These are phyloP conservation scores for Sarcophaga rosellei DNA, from an alignment of 2,888 invertebrate species.

Conservation along the genomic window DNA sequence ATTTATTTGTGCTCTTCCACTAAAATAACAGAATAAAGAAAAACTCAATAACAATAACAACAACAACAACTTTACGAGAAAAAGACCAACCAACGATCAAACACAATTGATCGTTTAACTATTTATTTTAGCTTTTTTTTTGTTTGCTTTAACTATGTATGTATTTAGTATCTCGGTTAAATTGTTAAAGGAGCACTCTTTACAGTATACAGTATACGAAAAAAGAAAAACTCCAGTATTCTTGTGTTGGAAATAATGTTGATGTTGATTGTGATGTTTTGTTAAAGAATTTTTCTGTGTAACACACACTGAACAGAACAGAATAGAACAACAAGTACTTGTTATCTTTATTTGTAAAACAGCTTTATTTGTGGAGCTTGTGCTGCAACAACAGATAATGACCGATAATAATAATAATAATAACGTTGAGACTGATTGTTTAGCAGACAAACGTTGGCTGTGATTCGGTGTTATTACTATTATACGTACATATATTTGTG, in stretches of 20 bases:
- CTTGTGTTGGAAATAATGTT: no score
- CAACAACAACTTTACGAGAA: background rate
- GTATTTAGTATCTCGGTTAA: background rate
- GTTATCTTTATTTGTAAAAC: background rate
- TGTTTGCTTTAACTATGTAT: background rate
- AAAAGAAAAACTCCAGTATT: background rate
- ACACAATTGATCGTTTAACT: slow-evolving; percentile 58
- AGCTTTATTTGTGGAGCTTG: background rate
- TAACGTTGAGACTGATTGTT: slow-evolving; percentile 37
- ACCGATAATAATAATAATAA: slow-evolving; percentile 17
- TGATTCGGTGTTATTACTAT: slow-evolving; percentile 9
- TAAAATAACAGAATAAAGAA: slow-evolving; percentile 2
- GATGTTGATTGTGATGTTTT: no score
- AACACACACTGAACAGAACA: background rate
- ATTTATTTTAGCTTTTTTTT: slow-evolving; percentile 2
- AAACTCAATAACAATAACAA: slow-evolving; percentile 10
- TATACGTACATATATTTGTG: no score
- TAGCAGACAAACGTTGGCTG: slow-evolving; percentile 41
- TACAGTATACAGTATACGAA: slow-evolving; percentile 31
- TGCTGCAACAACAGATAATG: background rate
- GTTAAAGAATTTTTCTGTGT: background rate
- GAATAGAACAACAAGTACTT: background rate
- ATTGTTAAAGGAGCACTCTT: background rate
- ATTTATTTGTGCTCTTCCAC: slow-evolving; percentile 59
- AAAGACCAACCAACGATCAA: slow-evolving; percentile 27